A percentile compares a stretch with the other conserved stretches of the same genome.
Evolutionary conservation across 2,888 invertebrate genomes (phyloP).

Genomic region (Melanostoma mellinum): DNA sequence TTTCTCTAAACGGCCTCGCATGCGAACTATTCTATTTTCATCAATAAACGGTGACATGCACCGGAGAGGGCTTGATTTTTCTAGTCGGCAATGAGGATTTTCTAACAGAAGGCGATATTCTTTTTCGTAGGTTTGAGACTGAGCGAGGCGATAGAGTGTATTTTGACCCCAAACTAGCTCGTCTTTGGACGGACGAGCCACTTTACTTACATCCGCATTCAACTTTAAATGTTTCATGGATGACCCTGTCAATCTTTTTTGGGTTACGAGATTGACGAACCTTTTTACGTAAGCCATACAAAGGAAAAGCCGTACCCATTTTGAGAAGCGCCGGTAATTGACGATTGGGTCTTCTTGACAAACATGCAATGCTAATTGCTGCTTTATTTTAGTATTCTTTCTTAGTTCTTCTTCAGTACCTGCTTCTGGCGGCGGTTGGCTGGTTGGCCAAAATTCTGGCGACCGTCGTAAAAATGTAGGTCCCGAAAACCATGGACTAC

Average conservation of each 20-base stretch:
- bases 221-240: constrained; percentile 5
- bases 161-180: constrained; percentile 23
- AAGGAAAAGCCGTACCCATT: constrained; percentile 20
- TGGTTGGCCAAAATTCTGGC: constrained; percentile 20
- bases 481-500: constrained; percentile 49
- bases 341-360: constrained; percentile 1
- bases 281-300: constrained; percentile 27
- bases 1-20: constrained; percentile 59
- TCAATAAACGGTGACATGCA: constrained; percentile 64
- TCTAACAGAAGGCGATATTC: constrained; percentile 33
- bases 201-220: not conserved
- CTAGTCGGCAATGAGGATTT: constrained; percentile 13
- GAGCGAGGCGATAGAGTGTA: constrained; percentile 23
- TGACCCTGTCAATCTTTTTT: constrained; percentile 16
- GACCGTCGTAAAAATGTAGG: constrained; percentile 47
- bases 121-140: constrained; percentile 21
- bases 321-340: constrained; percentile 4
- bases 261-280: constrained; percentile 3
- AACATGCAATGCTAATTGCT: not conserved
- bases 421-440: not conserved
- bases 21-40: constrained; percentile 38
- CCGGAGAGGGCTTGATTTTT: constrained; percentile 20
- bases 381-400: not conserved
- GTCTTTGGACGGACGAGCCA: constrained; percentile 5
- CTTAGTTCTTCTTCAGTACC: not conserved